A percentile compares a stretch with the other conserved stretches of the same genome.
These are phyloP conservation scores for Caenorhabditis panamensis DNA, from an alignment of 2,888 invertebrate species.

Conservation along the genomic window DNA sequence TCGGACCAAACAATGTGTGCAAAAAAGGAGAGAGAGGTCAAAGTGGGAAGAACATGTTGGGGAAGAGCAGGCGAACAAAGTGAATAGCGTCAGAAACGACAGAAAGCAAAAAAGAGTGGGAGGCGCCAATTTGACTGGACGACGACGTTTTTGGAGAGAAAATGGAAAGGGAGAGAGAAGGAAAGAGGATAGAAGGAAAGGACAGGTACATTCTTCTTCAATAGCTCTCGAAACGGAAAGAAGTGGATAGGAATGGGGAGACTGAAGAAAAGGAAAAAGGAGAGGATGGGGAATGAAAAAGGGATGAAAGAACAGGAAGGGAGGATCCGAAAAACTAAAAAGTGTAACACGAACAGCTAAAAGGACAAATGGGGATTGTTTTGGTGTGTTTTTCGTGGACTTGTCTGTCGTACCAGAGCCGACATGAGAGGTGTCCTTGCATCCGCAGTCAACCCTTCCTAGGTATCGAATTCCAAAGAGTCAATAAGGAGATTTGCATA, in stretches of 20 bases:
- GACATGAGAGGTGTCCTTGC: constrained; percentile 2
- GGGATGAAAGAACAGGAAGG: too few relatives aligned
- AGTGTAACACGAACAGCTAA: neutral
- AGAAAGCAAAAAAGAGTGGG: constrained; percentile 28
- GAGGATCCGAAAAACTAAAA: neutral
- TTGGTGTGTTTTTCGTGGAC: constrained; percentile 25
- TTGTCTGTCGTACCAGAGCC: neutral
- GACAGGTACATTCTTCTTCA: constrained; percentile 46
- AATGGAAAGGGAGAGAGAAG: constrained; percentile 12
- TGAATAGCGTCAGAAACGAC: neutral
- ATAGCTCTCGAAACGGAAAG: constrained; percentile 35
- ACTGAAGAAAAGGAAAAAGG: constrained; percentile 4
- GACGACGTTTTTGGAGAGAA: constrained; percentile 16
- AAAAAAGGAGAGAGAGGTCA: constrained; percentile 7
- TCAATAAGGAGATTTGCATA: constrained; percentile 35
- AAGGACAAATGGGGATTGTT: neutral
- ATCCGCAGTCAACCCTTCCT: constrained; percentile 5
- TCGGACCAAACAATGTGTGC: constrained; percentile 25
- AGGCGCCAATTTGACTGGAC: constrained; percentile 43
- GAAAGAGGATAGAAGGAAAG: constrained; percentile 1
- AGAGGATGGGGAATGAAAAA: neutral
- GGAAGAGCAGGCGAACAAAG: constrained; percentile 1
- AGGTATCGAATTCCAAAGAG: constrained; percentile 51
- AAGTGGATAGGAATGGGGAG: neutral
- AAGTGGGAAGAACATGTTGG: constrained; percentile 23